phyloP scores from a whole-genome alignment of 1,140 invertebrate species.

The Heliconius nattereri region DNA sequence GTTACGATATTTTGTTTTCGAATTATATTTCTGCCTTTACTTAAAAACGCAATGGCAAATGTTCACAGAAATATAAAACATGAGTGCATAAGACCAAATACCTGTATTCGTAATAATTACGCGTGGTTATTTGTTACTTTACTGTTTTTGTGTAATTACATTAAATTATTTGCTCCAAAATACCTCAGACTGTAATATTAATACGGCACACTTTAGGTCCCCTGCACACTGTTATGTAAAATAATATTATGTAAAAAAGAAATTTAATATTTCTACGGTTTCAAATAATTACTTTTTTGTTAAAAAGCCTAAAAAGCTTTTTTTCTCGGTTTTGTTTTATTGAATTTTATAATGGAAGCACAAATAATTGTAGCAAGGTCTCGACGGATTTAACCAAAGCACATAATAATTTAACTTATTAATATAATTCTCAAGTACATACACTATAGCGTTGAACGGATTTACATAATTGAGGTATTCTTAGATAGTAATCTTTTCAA shows the following conservation, averaged over 20 bases:
- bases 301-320: background rate
- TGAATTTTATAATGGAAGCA: background rate
- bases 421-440: background rate
- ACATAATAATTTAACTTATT: background rate
- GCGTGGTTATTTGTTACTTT: background rate
- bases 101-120: background rate
- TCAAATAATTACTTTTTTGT: background rate
- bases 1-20: background rate
- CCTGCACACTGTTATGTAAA: background rate
- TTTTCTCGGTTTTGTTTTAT: background rate
- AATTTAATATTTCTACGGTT: background rate
- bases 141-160: slow-evolving; percentile 11
- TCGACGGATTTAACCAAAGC: background rate
- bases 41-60: background rate
- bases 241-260: background rate
- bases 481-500: background rate
- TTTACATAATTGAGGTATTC: too few relatives aligned
- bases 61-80: slow-evolving; percentile 2
- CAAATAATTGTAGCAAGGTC: background rate
- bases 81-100: background rate
- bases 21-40: background rate
- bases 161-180: slow-evolving; percentile 11
- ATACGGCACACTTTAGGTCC: background rate
- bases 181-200: background rate
- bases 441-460: background rate